Evolutionary conservation across 30 jellyfish, hydroid and myxozoan genomes (phyloP), one percentile per base, ranked within the genome.

Genomic region (Aurelia coerulea): DNA sequence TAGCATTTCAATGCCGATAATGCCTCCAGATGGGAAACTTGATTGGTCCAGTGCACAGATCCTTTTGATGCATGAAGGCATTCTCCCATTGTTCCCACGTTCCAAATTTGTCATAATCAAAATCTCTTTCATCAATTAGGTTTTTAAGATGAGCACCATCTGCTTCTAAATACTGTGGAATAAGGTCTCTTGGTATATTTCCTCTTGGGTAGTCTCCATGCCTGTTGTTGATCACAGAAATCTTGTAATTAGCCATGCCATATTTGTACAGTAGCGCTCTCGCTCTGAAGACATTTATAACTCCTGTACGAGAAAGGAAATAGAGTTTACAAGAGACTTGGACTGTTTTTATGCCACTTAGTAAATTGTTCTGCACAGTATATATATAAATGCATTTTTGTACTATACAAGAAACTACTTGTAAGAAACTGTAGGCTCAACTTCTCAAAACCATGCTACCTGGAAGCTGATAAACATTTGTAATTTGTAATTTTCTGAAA

Each of bases 181-280:
- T 31, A 11, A 78, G 64, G 62, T 79, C 96, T 2, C 68, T 62
- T 68, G 91, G 96, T 41, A 79, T 51, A 0, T 70, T 72, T 29
- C 84, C 76, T 8, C 89, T 68, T 14, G 92, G 96, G 68, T 88
- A 88, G 15, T 62, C 69, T n/a, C 96, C 37, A 56, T 88, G 96
- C 12, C 58, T 73, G 9, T 49, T 32, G 59, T 88, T 88, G 37
- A 88, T 64, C 15, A 88, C 96, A 9, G 96, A 13, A 0, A 88
- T 16, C 62, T 54, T 68, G 76, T 79, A 88, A 23, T 78, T 78
- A 5, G 83, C 89, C 80, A 88, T 78, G 14, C 76, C 85, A 35
- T 88, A 91, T 62, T 73, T 78, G 74, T 68, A 72, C 8, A 88
- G 79, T 14, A 88, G 68, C 17, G 91, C 96, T 15, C 89, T 31